Percentiles rank a stretch among this genome's conserved stretches.
These are phyloP conservation scores for Geotria australis DNA, from an alignment of 2,797 vertebrate species.

Conservation along the genomic window DNA sequence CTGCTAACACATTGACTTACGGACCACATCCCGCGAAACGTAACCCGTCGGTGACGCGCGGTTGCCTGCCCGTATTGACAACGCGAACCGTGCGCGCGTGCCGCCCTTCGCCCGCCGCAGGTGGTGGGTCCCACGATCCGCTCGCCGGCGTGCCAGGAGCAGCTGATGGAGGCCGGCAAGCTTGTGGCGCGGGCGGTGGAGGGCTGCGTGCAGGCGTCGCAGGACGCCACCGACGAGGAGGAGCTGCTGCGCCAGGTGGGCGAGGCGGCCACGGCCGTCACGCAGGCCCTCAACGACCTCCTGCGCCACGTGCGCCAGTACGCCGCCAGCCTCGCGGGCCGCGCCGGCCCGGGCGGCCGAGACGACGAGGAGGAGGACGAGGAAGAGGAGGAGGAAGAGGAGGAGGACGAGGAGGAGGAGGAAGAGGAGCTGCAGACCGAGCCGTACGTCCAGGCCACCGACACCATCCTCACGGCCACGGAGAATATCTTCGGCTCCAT, in stretches of 20 bases:
- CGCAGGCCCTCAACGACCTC: constrained; percentile 68
- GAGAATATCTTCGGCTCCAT: constrained; percentile 98
- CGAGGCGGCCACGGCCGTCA: constrained; percentile 48
- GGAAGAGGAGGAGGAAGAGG: too few species aligned
- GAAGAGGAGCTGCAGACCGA: not conserved
- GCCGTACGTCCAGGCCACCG: constrained; percentile 79
- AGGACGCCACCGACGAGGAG: constrained; percentile 40
- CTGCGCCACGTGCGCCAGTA: constrained; percentile 88
- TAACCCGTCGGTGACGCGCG: too few species aligned
- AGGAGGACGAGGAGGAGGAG: too few species aligned
- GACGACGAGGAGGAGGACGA: too few species aligned
- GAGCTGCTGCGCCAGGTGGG: constrained; percentile 80
- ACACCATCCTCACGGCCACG: constrained; percentile 96
- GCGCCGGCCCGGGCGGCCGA: constrained; percentile 79
- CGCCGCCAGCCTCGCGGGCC: constrained; percentile 65
- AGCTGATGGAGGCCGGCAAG: constrained; percentile 84
- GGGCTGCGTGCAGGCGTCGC: constrained; percentile 64
- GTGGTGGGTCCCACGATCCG: constrained; percentile 95
- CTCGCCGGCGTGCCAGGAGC: constrained; percentile 89
- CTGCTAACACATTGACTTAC: too few species aligned
- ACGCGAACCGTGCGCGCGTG: too few species aligned
- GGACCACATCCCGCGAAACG: too few species aligned
- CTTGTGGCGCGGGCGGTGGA: constrained; percentile 88
- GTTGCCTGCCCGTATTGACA: too few species aligned
- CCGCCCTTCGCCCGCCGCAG: constrained; percentile 9